These are phyloP conservation scores for Sepiola atlantica DNA, from an alignment of 2,888 invertebrate genomes.

Conservation along the genomic window DNA sequence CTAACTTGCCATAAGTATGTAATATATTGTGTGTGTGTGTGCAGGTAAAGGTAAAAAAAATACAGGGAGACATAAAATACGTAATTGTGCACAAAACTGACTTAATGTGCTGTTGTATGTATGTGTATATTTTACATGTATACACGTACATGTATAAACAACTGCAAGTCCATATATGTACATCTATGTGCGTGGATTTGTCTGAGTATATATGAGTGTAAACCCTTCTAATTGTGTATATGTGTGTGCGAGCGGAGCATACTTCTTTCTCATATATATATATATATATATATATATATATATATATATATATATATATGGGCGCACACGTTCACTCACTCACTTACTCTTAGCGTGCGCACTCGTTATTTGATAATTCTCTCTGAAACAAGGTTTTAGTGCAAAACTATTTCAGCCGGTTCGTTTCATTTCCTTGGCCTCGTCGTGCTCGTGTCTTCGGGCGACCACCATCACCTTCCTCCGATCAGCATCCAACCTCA, in stretches of 20 bases:
- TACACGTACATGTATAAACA: background rate
- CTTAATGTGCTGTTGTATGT: no score
- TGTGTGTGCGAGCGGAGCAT: no score
- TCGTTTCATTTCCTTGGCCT: background rate
- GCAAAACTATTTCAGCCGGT: constrained; percentile 15
- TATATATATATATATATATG: background rate
- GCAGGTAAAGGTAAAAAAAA: no score
- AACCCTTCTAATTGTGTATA: no score
- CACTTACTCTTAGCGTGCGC: background rate
- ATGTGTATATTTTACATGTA: background rate
- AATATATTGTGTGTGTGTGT: no score
- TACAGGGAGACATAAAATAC: no score
- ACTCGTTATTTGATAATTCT: background rate
- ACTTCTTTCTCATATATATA: constrained; percentile 8
- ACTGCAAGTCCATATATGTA: background rate
- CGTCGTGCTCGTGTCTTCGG: background rate
- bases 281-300: background rate
- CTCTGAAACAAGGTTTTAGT: background rate
- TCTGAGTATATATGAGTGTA: background rate
- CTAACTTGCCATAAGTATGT: no score
- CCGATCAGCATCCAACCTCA: no score
- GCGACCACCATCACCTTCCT: background rate
- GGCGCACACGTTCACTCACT: background rate
- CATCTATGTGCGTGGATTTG: background rate
- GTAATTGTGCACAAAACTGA: no score